Conservation (phyloP, 2,888 invertebrate genomes). For the Orthonevra nobilis region DNA sequence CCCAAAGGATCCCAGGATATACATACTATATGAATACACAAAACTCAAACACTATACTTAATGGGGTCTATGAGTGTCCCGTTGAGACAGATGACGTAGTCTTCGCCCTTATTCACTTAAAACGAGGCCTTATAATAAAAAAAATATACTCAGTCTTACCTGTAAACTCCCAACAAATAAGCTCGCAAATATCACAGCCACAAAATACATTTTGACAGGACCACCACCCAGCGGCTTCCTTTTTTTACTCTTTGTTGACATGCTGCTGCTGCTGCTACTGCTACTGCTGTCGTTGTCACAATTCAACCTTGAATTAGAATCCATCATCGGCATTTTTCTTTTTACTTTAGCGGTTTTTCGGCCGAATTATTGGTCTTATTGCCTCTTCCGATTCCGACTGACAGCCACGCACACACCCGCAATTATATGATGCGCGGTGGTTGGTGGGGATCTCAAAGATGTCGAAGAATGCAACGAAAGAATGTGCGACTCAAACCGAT, state of each 20-base stretch:
- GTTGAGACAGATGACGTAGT: slow-evolving; percentile 55
- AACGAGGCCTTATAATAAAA: slow-evolving; percentile 26
- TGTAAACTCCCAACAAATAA: slow-evolving; percentile 72
- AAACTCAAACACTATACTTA: not conserved
- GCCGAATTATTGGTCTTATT: slow-evolving; percentile 10
- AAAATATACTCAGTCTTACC: slow-evolving; percentile 59
- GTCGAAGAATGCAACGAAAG: too few relatives aligned
- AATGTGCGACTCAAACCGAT: too few relatives aligned
- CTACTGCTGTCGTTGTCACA: slow-evolving; percentile 2
- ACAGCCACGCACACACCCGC: slow-evolving; percentile 36
- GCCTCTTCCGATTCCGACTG: slow-evolving; percentile 4
- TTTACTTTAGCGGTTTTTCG: slow-evolving; percentile 7
- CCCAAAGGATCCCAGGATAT: slow-evolving; percentile 13
- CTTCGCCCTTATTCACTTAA: slow-evolving; percentile 73
- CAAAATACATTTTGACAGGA: slow-evolving; percentile 61
- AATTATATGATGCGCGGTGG: slow-evolving; percentile 23
- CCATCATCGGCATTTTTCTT: slow-evolving; percentile 37
- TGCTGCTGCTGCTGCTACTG: not conserved
- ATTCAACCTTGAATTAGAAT: slow-evolving; percentile 52
- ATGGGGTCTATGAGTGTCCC: slow-evolving; percentile 32
- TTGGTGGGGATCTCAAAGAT: not conserved
- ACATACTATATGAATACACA: too few relatives aligned
- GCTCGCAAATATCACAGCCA: slow-evolving; percentile 73
- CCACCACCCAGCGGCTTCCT: slow-evolving; percentile 36
- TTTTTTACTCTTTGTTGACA: slow-evolving; percentile 27